Evolutionary conservation across 2,888 invertebrate genomes (phyloP), one percentile per base, ranked within the genome.

Genomic region (Syritta pipiens): DNA sequence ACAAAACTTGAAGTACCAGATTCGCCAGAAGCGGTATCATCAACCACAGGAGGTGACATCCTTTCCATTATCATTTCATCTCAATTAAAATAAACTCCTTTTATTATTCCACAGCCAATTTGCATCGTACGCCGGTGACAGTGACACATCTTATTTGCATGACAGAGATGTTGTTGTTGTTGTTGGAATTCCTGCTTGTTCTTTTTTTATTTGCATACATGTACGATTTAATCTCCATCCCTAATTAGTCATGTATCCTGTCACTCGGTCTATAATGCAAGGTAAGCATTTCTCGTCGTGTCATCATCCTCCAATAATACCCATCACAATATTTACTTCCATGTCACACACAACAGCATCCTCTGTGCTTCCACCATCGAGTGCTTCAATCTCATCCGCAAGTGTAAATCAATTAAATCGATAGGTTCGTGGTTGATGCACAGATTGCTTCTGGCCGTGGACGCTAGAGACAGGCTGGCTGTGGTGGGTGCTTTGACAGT

Each of bases 41-140:
- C 3, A 4, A 1, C 26, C 24, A 20, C 17, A 12, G 7, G n/a
- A 55, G 32, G 46, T 53, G 60, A 26, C 28, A 40, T 68, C 59
- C 71, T 72, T 71, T 26, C 12, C 49, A 67, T 57, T 72, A 77
- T 72, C 65, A 44, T 60, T 72, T 60, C 60, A 67, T 69, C 55
- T 62, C 69, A 62, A 76, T 69, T 76, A 57, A 76, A 76, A 62
- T 42, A 17, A 62, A 62, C 14, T 55, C 40, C 53, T 53, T 69
- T 63, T n/a, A 69, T 67, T 44, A 40, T 72, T 40, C 20, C 35
- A 60, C 37, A 44, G 42, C 12, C 65, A 42, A 60, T 71, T 72
- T 72, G 68, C 51, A 77, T 65, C 20, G 17, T n/a, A 37, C 44
- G 2, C 46, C 14, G n/a, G 12, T 24, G 14, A 28, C 12, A 19